Evolutionary conservation across 2,888 invertebrate genomes (phyloP).

Genomic region (Thecocarcelia acutangulata): DNA sequence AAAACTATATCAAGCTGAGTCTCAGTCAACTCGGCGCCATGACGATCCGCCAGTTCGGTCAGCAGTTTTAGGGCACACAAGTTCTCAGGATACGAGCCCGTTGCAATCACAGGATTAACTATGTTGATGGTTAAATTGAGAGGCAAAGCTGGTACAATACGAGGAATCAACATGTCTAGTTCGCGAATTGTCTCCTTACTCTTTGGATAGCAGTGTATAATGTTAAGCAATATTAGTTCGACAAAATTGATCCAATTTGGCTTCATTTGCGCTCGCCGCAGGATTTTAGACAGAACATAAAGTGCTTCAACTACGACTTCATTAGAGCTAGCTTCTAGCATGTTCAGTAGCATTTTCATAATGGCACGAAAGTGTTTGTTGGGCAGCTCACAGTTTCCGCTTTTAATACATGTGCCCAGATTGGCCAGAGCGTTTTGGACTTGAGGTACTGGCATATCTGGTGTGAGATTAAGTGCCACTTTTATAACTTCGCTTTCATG

Average conservation of each 20-base stretch:
- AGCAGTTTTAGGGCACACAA: conserved; percentile 96
- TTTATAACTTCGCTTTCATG: conserved; percentile 82
- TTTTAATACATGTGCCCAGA: conserved; percentile 82
- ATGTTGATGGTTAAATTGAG: conserved; percentile 88
- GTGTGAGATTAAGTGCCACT: conserved; percentile 78
- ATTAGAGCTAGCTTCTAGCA: conserved; percentile 83
- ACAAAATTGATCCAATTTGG: conserved; percentile 93
- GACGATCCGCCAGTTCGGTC: conserved; percentile 90
- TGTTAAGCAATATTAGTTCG: conserved; percentile 93
- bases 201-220: conserved; percentile 92
- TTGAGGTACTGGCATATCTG: conserved; percentile 77
- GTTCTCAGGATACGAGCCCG: conserved; percentile 92
- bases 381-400: conserved; percentile 82
- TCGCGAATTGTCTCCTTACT: conserved; percentile 90
- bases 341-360: conserved; percentile 89
- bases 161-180: conserved; percentile 90
- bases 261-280: conserved; percentile 88
- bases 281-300: conserved; percentile 91
- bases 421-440: conserved; percentile 81
- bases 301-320: conserved; percentile 89
- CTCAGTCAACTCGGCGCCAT: conserved; percentile 87
- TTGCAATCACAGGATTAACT: conserved; percentile 91
- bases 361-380: conserved; percentile 84
- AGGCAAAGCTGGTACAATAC: conserved; percentile 90
- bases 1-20: conserved; percentile 90